Evolutionary conservation across 2,113 vertebrate genomes (phyloP).

Genomic region (Brachyhypopomus occidentalis): DNA sequence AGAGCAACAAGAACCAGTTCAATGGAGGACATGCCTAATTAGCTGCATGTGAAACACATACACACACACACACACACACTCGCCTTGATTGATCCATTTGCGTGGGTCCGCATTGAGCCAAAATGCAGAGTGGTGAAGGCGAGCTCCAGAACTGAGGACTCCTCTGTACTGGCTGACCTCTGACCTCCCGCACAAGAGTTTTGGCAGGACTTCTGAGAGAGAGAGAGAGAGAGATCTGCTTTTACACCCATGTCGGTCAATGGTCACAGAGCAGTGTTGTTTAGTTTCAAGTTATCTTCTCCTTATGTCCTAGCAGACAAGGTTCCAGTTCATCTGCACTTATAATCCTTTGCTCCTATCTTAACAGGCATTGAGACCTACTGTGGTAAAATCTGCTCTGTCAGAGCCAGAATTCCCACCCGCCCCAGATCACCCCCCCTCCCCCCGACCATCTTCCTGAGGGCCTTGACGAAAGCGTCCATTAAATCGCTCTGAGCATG

Average conservation of each 20-base stretch:
- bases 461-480: slow-evolving; percentile 2
- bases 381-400: background rate
- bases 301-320: background rate
- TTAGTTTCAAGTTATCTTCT: background rate
- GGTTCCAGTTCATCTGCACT: background rate
- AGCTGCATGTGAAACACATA: slow-evolving; percentile 9
- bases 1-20: background rate
- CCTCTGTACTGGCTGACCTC: background rate
- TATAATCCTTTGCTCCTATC: background rate
- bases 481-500: background rate
- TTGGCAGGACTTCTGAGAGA: background rate
- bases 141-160: slow-evolving; percentile 65
- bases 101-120: slow-evolving; percentile 47
- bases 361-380: no score
- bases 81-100: slow-evolving; percentile 65
- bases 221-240: background rate
- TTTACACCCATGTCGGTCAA: background rate
- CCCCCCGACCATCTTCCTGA: background rate
- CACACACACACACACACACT: slow-evolving; percentile 35
- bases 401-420: background rate
- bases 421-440: no score
- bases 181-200: background rate
- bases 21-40: background rate
- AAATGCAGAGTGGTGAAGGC: slow-evolving; percentile 63
- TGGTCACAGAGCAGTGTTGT: background rate